Evolutionary conservation across 2,888 invertebrate species (phyloP).

Genomic region (Neoascia interrupta): DNA sequence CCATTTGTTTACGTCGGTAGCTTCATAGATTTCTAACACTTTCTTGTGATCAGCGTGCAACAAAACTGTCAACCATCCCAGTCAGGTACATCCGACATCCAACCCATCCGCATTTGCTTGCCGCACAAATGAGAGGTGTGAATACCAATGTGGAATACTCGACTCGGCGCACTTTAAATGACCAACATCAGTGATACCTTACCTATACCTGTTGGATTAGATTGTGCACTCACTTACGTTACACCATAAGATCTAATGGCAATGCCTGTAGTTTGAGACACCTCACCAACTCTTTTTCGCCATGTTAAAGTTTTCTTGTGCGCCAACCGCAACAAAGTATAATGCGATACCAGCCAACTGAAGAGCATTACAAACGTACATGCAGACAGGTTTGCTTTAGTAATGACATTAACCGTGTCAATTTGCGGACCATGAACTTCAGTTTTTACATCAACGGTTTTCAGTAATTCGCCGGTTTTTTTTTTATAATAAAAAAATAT

Average conservation of each 20-base stretch:
- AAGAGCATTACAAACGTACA: too few species aligned
- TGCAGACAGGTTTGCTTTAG: too few species aligned
- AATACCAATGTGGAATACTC: conserved; percentile 45
- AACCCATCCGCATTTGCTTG: conserved; percentile 36
- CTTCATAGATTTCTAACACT: conserved; percentile 36
- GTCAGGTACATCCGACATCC: conserved; percentile 17
- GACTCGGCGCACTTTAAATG: conserved; percentile 9
- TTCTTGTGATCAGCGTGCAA: conserved; percentile 23
- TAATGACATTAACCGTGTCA: conserved; percentile 24
- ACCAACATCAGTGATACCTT: conserved; percentile 43
- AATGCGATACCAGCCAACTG: neutral
- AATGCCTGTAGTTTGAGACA: too few species aligned
- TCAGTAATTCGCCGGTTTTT: neutral
- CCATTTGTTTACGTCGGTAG: neutral
- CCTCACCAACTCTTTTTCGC: too few species aligned
- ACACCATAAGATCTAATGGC: too few species aligned
- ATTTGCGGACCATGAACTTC: conserved; percentile 52
- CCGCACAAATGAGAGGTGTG: conserved; percentile 54
- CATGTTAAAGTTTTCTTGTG: conserved; percentile 2
- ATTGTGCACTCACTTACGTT: neutral
- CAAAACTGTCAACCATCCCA: conserved; percentile 11
- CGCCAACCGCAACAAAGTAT: neutral
- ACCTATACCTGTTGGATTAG: neutral
- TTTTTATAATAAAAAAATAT: too few species aligned
- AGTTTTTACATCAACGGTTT: neutral